Conservation (phyloP, 2,888 invertebrate genomes). For the Onthophagus sagittarius region DNA sequence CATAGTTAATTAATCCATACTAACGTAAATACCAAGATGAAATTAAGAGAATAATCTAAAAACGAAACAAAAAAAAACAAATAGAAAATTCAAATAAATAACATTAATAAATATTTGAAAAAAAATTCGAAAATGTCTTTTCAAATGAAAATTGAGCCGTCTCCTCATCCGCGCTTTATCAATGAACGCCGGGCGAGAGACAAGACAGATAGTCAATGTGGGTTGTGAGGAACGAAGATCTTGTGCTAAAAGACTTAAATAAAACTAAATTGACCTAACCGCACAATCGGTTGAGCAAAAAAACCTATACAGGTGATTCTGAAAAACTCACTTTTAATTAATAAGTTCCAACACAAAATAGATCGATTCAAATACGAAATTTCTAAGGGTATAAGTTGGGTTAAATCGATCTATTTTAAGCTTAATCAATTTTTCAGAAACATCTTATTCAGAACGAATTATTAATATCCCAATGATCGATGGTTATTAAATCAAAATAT, state of each 20-base stretch:
- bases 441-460: too few species aligned
- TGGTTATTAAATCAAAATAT: too few species aligned
- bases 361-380: too few species aligned
- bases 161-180: not conserved
- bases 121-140: not conserved
- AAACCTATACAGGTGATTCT: not conserved
- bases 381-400: too few species aligned
- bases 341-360: too few species aligned
- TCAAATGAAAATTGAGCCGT: not conserved
- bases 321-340: too few species aligned
- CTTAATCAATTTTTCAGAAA: too few species aligned
- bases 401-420: too few species aligned
- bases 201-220: not conserved
- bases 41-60: not conserved
- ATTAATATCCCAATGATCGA: too few species aligned
- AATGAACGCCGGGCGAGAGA: not conserved
- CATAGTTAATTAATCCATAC: not conserved
- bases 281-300: not conserved
- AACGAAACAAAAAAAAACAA: not conserved
- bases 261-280: not conserved
- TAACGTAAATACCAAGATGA: not conserved
- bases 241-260: not conserved
- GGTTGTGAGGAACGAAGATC: not conserved
- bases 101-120: not conserved
- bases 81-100: not conserved